Base-by-base conservation (phyloP, 2,888 invertebrate genomes). In the Calliphora vomitoria region DNA sequence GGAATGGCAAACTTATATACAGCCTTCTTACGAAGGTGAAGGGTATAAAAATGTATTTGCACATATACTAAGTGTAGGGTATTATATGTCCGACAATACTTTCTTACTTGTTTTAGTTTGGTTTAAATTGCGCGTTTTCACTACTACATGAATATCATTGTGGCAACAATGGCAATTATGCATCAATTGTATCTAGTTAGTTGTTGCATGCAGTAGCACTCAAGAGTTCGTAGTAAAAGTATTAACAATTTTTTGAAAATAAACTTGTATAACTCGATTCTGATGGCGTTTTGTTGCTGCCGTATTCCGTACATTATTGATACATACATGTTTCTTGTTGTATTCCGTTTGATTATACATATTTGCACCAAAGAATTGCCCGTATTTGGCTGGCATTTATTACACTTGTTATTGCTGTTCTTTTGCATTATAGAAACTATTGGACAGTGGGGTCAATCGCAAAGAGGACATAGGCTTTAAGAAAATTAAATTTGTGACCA, bases 291-390 rank as follows among this genome's bases (percentile, higher is more conserved):
- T 35, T 35, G 5, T 5, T 35, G 5, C 6, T 50, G 50, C 15
- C 50, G 50, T 50, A 35, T 4, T 50, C 15, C 15, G 44, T 50
- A 50, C 2, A n/a, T n/a, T 47, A 15, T 20, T 25, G 20, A 1
- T 25, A 11, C 25, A 10, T 25, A 41, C 15, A 41, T 38, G 41
- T 41, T 66, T 58, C 58, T 18, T 58, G 20, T 58, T 58, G 60
- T 35, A 31, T 60, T 31, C 31, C 31, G 2, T 60, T 35, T 60
- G 71, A 71, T 80, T 60, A 80, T 80, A 71, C 20, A 72, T 41
- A 80, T 80, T 72, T 50, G 31, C 80, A 60, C 13, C 10, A 62
- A 71, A 72, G 64, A 64, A 64, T 72, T 47, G 62, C 20, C 35
- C 18, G 38, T 71, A 66, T n/a, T 25, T 68, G 35, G 38, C 38